These are phyloP conservation scores for Leguminivora glycinivorella DNA, from an alignment of 1,140 invertebrate genomes.

Conservation along the genomic window DNA sequence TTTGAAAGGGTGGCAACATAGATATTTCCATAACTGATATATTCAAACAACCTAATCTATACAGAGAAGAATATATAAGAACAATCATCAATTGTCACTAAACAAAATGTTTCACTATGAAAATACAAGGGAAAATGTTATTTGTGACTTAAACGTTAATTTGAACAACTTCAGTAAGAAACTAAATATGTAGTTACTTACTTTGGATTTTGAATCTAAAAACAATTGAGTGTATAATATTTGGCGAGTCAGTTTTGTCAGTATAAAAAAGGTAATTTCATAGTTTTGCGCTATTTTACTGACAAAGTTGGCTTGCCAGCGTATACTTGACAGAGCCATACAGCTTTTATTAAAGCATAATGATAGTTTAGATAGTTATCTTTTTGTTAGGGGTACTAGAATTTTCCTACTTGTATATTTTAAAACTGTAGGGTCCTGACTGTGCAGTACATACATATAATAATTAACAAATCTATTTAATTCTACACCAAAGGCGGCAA, in stretches of 20 bases:
- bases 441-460: not conserved
- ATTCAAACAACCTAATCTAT: no score
- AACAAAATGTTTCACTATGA: slow-evolving; percentile 2
- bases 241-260: no score
- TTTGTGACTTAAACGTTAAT: not conserved
- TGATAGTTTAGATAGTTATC: no score
- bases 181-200: not conserved
- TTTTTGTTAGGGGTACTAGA: no score
- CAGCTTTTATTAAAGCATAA: no score
- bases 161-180: slow-evolving; percentile 1
- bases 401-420: no score
- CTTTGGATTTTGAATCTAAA: slow-evolving; percentile 10
- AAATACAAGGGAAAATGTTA: not conserved
- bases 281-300: no score
- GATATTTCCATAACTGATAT: no score
- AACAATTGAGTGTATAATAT: not conserved
- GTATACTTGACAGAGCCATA: no score
- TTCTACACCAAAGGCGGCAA: slow-evolving; percentile 19
- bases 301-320: no score
- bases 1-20: no score
- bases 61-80: not conserved
- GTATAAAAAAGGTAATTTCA: no score
- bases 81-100: slow-evolving; percentile 8
- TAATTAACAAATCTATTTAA: slow-evolving; percentile 8
- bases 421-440: not conserved